Percentiles rank a stretch among this genome's conserved stretches.
Evolutionary conservation across 2,888 invertebrate species (phyloP).

Genomic region (Agonopterix heracliana): DNA sequence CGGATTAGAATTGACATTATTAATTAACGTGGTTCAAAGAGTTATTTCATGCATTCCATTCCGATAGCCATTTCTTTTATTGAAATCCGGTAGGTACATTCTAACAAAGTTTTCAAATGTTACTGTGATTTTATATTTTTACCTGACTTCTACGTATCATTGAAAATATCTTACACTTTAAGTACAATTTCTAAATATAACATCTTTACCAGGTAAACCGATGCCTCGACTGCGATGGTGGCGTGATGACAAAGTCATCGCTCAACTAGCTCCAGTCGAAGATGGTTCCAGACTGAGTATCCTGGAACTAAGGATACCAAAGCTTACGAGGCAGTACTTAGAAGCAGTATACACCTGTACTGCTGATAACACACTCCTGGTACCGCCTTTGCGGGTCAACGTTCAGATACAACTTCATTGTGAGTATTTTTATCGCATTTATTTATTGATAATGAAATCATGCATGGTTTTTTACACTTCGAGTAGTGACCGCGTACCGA

Average conservation of each 20-base stretch:
- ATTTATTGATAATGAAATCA: not conserved
- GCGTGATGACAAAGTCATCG: conserved; percentile 63
- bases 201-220: conserved; percentile 49
- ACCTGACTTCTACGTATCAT: too few species aligned
- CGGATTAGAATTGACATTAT: too few species aligned
- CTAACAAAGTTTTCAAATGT: too few species aligned
- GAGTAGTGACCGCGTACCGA: not conserved
- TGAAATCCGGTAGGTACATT: too few species aligned
- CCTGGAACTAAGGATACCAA: conserved; percentile 53
- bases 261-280: conserved; percentile 50
- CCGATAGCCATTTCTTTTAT: too few species aligned
- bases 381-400: conserved; percentile 79
- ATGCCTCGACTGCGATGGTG: conserved; percentile 68
- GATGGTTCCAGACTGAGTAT: conserved; percentile 52
- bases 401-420: conserved; percentile 82
- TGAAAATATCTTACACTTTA: too few species aligned
- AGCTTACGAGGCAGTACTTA: conserved; percentile 78
- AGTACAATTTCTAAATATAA: too few species aligned
- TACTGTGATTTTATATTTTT: too few species aligned
- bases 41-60: too few species aligned
- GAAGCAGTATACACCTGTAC: conserved; percentile 83
- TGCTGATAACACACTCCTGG: conserved; percentile 82
- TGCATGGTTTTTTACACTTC: not conserved
- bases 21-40: too few species aligned
- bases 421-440: conserved; percentile 47